phyloP scores from a whole-genome alignment of 2,888 invertebrate species.

The Lottia scabra region DNA sequence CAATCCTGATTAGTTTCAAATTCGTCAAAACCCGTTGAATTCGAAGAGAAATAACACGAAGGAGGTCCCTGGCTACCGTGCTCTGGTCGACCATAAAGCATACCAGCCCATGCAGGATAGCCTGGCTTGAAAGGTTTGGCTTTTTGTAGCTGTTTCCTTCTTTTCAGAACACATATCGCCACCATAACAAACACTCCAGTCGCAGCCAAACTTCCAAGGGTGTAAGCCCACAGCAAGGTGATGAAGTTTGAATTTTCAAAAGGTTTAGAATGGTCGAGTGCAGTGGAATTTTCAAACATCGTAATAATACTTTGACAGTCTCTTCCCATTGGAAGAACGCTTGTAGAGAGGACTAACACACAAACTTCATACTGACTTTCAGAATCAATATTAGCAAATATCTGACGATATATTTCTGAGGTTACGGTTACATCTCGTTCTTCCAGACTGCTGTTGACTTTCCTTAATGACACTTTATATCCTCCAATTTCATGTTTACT shows the following conservation, averaged over 20 bases:
- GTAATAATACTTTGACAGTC: conserved; percentile 19
- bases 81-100: conserved; percentile 17
- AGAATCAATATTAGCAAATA: conserved; percentile 15
- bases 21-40: conserved; percentile 14
- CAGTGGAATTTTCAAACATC: not conserved
- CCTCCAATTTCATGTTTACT: conserved; percentile 18
- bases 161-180: conserved; percentile 19
- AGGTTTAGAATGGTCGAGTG: not conserved
- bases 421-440: conserved; percentile 22
- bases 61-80: conserved; percentile 13
- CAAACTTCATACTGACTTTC: conserved; percentile 23
- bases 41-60: conserved; percentile 25
- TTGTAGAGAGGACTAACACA: conserved; percentile 19
- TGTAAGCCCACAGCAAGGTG: conserved; percentile 28
- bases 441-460: conserved; percentile 21
- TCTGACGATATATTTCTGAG: conserved; percentile 14
- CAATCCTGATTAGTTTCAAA: conserved; percentile 11
- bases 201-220: conserved; percentile 23
- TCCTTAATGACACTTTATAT: conserved; percentile 17
- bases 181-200: conserved; percentile 23
- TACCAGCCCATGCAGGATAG: conserved; percentile 24
- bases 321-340: conserved; percentile 20
- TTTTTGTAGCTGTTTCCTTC: conserved; percentile 15
- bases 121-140: conserved; percentile 17
- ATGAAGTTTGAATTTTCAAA: conserved; percentile 9